Percentiles rank a stretch among this genome's conserved stretches.
Conservation (phyloP, 92 coral and sea anemone genomes). For the Pocillopora meandrina region DNA sequence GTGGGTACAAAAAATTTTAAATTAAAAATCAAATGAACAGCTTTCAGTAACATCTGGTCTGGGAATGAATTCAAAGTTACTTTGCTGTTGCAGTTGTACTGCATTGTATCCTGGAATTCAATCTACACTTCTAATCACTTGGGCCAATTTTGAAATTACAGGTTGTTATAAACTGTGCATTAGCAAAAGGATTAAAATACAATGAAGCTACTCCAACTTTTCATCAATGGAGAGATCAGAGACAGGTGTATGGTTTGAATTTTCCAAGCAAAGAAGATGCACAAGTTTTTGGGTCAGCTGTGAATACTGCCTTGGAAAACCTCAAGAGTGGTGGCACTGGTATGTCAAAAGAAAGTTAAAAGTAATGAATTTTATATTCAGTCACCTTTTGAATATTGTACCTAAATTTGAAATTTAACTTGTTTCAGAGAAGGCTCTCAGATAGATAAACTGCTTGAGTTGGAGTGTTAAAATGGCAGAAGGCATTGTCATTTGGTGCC, state of each 20-base stretch:
- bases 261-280: constrained; percentile 94
- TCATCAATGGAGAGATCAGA: constrained; percentile 99
- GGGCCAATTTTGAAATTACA: neutral
- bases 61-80: too few species aligned
- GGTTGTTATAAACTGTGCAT: constrained; percentile 98
- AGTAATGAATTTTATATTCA: too few species aligned
- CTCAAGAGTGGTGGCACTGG: constrained; percentile 49
- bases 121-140: neutral
- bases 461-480: too few species aligned
- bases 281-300: constrained; percentile 80
- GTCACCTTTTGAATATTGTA: too few species aligned
- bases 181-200: constrained; percentile 87
- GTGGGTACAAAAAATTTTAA: too few species aligned
- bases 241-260: constrained; percentile 97
- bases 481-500: too few species aligned
- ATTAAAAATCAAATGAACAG: too few species aligned
- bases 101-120: neutral
- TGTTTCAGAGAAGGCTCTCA: too few species aligned
- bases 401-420: too few species aligned
- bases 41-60: too few species aligned
- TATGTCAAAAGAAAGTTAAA: constrained; percentile 1
- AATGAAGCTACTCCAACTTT: constrained; percentile 98
- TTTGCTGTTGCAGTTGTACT: too few species aligned
- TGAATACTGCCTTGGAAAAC: constrained; percentile 71
- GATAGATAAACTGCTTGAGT: too few species aligned